A percentile compares a stretch with the other conserved stretches of the same genome.
Evolutionary conservation across 2,113 vertebrate genomes (phyloP).

Genomic region (Symphodus melops): DNA sequence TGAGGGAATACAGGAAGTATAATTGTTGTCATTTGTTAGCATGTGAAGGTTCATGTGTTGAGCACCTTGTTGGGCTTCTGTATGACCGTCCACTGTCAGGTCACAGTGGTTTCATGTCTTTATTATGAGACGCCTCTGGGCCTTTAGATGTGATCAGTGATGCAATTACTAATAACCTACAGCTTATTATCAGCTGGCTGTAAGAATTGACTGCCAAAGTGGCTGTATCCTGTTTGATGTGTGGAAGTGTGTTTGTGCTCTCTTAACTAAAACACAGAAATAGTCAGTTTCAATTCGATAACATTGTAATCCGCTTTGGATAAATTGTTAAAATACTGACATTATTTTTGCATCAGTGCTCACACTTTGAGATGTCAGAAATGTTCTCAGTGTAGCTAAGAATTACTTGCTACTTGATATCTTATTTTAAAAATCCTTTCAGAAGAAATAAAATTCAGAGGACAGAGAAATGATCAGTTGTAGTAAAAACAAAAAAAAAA

Average conservation of each 20-base stretch:
- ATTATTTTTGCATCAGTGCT: slow-evolving; percentile 48
- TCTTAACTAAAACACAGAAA: slow-evolving; percentile 41
- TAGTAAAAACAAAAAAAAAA: too few relatives aligned
- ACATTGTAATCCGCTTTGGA: slow-evolving; percentile 59
- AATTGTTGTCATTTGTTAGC: background rate
- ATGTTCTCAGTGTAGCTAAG: slow-evolving; percentile 19
- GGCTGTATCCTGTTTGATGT: slow-evolving; percentile 45
- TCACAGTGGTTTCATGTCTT: slow-evolving; percentile 47
- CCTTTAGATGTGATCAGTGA: slow-evolving; percentile 42
- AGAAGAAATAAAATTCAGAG: slow-evolving; percentile 10
- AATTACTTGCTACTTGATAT: slow-evolving; percentile 20
- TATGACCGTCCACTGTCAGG: slow-evolving; percentile 31
- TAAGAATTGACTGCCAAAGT: slow-evolving; percentile 37
- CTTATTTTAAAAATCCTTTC: slow-evolving; percentile 19
- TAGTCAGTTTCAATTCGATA: slow-evolving; percentile 56
- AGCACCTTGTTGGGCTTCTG: background rate
- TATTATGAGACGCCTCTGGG: slow-evolving; percentile 30
- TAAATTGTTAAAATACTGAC: slow-evolving; percentile 46
- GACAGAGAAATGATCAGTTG: background rate
- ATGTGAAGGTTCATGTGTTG: slow-evolving; percentile 14
- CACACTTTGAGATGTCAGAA: slow-evolving; percentile 37
- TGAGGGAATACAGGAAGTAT: background rate
- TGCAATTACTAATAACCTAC: slow-evolving; percentile 65
- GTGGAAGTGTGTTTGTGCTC: slow-evolving; percentile 21
- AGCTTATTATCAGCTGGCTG: slow-evolving; percentile 66